Base-by-base conservation (phyloP, 2,888 invertebrate genomes). In the Spilosoma lubricipeda region DNA sequence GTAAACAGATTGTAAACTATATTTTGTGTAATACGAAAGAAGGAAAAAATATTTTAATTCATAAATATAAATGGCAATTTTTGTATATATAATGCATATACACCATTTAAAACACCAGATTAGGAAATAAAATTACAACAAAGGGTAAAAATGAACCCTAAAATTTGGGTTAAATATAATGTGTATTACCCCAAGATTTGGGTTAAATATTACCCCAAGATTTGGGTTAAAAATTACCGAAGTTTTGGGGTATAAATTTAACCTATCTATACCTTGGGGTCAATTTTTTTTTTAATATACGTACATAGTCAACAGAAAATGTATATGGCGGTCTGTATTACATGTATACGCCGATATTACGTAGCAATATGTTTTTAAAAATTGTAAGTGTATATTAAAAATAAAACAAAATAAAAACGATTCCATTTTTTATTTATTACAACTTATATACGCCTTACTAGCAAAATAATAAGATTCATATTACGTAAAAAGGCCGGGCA, bases 371-470 rank as follows among this genome's bases (percentile, higher is more conserved):
- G 69, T 71, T 71, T 74, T 7, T 71, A 63, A 68, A 75, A 69
- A 71, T 59, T 71, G 30, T 52, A 71, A 68, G 68, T 68, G 42
- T 39, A 45, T 48, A 48, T 77, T 52, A 72, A 69, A 18, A 75
- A 78, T 70, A 79, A 75, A 77, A 78, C 5, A 67, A 42, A 27
- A 69, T 1, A 73, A 27, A 13, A 79, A 81, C 77, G 72, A 77
- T 81, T 73, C 77, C 79, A 67, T 15, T 77, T 69, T 75, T 67
- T 82, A 78, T 81, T 77, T 82, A 78, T 76, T 79, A 73, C 68
- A 77, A 82, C 74, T 82, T 81, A 79, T 66, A 63, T 33, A 72
- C 13, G 36, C n/a, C 56, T 66, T 48, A 56, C 52, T 30, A 33
- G 48, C 59, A 42, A 39, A 39, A 56, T 30, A 45, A 59, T 59